A percentile compares a stretch with the other conserved stretches of the same genome.
Conservation (phyloP, 1,140 invertebrate genomes). For the Lasaia peninsularis region DNA sequence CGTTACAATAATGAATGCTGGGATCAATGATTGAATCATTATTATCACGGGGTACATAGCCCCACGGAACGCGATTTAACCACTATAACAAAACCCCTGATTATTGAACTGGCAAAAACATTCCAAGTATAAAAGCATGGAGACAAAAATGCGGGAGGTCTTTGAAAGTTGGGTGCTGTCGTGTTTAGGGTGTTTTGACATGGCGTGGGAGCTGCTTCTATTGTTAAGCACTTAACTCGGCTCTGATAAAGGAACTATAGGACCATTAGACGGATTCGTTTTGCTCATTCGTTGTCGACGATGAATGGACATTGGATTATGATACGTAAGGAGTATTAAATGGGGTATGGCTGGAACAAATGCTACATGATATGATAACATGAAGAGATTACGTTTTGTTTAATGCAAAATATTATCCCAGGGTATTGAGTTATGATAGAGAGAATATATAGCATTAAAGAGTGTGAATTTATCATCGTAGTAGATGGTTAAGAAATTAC, state of each 20-base stretch:
- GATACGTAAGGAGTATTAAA: slow-evolving; percentile 58
- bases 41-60: slow-evolving; percentile 46
- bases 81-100: slow-evolving; percentile 36
- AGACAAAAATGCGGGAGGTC: slow-evolving; percentile 28
- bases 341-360: slow-evolving; percentile 39
- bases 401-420: background rate
- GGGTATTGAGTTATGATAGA: no score
- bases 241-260: slow-evolving; percentile 71
- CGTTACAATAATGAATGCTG: slow-evolving; percentile 55
- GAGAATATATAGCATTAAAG: no score
- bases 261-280: slow-evolving; percentile 72
- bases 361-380: slow-evolving; percentile 16
- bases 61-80: slow-evolving; percentile 26
- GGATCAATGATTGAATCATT: slow-evolving; percentile 66
- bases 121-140: slow-evolving; percentile 3
- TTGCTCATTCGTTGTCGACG: slow-evolving; percentile 67
- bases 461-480: no score
- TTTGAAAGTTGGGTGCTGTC: slow-evolving; percentile 33
- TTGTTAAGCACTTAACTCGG: slow-evolving; percentile 71
- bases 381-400: background rate
- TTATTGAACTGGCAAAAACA: slow-evolving; percentile 17
- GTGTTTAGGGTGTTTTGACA: slow-evolving; percentile 67
- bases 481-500: no score
- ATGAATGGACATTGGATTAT: slow-evolving; percentile 72
- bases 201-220: slow-evolving; percentile 66